Conservation (phyloP, 2,113 vertebrate species). For the Laticauda laticaudata region DNA sequence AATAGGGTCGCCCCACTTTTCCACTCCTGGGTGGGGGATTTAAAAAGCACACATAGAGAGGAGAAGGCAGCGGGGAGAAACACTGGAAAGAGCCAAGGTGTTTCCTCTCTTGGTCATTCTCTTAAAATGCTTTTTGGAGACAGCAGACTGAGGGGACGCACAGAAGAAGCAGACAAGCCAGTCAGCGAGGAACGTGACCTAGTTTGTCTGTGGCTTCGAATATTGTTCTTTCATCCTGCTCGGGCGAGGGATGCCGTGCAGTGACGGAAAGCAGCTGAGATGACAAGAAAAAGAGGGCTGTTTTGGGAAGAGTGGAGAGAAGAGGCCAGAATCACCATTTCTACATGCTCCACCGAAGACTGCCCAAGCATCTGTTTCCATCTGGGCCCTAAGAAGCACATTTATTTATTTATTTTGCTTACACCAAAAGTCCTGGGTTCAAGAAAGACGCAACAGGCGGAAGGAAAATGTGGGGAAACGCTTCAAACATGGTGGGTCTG, state of each 20-base stretch:
- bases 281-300: neutral
- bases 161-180: neutral
- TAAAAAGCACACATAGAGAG: neutral
- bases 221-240: neutral
- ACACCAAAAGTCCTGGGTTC: neutral
- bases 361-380: neutral
- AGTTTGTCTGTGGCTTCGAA: neutral
- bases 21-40: neutral
- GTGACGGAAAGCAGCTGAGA: neutral
- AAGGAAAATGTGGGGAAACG: neutral
- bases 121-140: neutral
- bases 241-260: neutral
- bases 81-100: no score
- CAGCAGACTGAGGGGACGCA: neutral
- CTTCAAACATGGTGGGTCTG: neutral
- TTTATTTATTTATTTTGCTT: neutral
- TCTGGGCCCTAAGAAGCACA: neutral
- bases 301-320: neutral
- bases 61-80: no score
- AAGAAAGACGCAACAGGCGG: neutral
- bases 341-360: neutral
- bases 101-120: neutral
- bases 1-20: neutral
- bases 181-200: accelerated
- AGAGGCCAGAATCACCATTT: neutral